These are phyloP conservation scores for Urechis unicinctus DNA, from an alignment of 2,888 invertebrate genomes.

Conservation along the genomic window DNA sequence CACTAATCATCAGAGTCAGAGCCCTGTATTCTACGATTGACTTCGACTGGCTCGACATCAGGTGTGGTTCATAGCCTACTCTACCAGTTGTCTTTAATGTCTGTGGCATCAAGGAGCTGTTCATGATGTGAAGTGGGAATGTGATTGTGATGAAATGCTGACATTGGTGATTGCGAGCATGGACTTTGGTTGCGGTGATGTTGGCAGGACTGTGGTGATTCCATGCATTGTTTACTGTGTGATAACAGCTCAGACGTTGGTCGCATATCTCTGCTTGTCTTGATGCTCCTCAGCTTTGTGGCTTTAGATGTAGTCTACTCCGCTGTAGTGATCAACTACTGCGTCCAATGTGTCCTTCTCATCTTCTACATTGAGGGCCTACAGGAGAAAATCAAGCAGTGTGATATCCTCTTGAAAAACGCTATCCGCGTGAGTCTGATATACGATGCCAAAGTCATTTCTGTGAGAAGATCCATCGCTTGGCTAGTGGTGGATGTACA, in stretches of 20 bases:
- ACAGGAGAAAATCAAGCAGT: constrained; percentile 42
- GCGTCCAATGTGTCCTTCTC: constrained; percentile 48
- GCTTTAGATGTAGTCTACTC: constrained; percentile 43
- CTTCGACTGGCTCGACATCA: constrained; percentile 10
- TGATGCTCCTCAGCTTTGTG: constrained; percentile 12
- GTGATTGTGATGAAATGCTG: no score
- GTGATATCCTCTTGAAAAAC: constrained; percentile 37
- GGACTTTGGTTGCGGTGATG: no score
- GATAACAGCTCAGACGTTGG: neutral
- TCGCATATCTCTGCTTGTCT: constrained; percentile 5
- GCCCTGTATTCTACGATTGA: constrained; percentile 1
- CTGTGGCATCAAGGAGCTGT: no score
- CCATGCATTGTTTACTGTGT: neutral
- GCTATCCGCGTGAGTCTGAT: constrained; percentile 42
- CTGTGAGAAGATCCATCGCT: no score
- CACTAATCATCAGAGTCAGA: constrained; percentile 6
- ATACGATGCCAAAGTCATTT: no score
- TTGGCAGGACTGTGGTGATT: constrained; percentile 5
- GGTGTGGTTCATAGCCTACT: neutral
- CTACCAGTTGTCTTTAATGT: neutral
- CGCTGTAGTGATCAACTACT: constrained; percentile 48
- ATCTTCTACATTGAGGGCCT: constrained; percentile 44
- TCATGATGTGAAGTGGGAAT: no score
- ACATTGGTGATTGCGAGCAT: no score
- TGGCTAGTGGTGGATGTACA: no score